These are phyloP conservation scores for Galemys pyrenaicus DNA, from an alignment of 2,113 vertebrate species.

Conservation along the genomic window DNA sequence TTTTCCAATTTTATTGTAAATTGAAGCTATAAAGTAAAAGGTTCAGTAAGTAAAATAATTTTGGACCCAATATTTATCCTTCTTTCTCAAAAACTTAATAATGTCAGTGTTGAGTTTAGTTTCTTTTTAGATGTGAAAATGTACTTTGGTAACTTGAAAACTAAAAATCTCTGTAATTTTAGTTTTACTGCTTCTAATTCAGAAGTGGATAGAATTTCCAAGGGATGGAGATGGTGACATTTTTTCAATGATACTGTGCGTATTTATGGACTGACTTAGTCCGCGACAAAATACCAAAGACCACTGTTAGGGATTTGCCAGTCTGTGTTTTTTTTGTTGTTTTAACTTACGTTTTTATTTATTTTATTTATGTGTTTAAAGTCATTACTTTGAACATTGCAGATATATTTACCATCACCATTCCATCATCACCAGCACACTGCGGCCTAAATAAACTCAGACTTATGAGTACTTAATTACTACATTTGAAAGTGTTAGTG, in stretches of 20 bases:
- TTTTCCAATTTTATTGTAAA: constrained; percentile 39
- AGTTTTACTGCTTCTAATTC: background rate
- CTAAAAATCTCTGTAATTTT: constrained; percentile 36
- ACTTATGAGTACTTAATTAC: constrained; percentile 80
- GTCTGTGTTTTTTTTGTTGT: constrained; percentile 57
- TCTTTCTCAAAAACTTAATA: background rate
- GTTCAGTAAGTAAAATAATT: constrained; percentile 25
- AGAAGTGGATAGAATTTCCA: background rate
- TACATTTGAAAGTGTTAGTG: constrained; percentile 77
- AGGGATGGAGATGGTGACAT: constrained; percentile 15
- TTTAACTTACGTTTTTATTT: constrained; percentile 71
- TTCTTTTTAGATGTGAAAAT: background rate
- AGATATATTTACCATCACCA: constrained; percentile 78
- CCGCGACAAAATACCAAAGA: background rate
- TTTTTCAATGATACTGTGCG: background rate
- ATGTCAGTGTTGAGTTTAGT: background rate
- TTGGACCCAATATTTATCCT: background rate
- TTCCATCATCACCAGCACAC: constrained; percentile 38
- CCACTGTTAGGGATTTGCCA: background rate
- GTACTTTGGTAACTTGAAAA: constrained; percentile 6
- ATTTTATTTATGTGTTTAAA: constrained; percentile 67
- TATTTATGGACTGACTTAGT: constrained; percentile 24
- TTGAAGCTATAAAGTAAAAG: background rate
- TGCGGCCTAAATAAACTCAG: constrained; percentile 69
- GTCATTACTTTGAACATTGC: constrained; percentile 78